A percentile compares a stretch with the other conserved stretches of the same genome.
These are phyloP conservation scores for Gandaritis pyraliata DNA, from an alignment of 2,888 invertebrate species.

Conservation along the genomic window DNA sequence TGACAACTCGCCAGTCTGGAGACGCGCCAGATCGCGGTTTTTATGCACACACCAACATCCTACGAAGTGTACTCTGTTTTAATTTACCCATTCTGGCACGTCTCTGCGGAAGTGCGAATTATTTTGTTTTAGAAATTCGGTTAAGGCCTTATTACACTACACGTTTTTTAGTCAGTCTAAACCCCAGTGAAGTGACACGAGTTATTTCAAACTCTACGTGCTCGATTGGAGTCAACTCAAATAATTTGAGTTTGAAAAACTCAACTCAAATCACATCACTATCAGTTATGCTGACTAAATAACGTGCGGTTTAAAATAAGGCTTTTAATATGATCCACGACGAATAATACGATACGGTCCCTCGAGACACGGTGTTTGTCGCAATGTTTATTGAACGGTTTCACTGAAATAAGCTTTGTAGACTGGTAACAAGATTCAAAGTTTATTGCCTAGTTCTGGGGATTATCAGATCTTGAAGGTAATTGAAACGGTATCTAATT, in stretches of 20 bases:
- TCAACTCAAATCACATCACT: too few species aligned
- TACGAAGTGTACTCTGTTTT: conserved; percentile 67
- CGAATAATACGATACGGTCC: conserved; percentile 51
- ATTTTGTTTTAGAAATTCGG: conserved; percentile 64
- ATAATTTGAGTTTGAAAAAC: too few species aligned
- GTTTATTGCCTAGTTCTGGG: too few species aligned
- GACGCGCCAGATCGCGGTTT: conserved; percentile 63
- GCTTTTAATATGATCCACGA: conserved; percentile 68
- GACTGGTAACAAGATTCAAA: not conserved
- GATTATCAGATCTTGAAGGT: too few species aligned
- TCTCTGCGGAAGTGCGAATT: conserved; percentile 70
- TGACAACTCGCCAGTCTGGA: conserved; percentile 64
- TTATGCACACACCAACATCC: conserved; percentile 66
- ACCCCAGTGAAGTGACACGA: too few species aligned
- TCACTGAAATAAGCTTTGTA: not conserved
- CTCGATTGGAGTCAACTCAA: too few species aligned
- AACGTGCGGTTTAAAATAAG: too few species aligned
- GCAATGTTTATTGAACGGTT: not conserved
- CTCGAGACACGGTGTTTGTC: not conserved
- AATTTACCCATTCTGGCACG: conserved; percentile 81
- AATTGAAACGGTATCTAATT: too few species aligned
- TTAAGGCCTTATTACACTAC: too few species aligned
- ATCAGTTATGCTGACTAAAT: too few species aligned
- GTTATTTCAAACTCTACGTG: too few species aligned
- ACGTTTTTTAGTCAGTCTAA: too few species aligned